These are phyloP conservation scores for Lasioglossum pauxillum DNA, from an alignment of 2,888 invertebrate species.

Conservation along the genomic window DNA sequence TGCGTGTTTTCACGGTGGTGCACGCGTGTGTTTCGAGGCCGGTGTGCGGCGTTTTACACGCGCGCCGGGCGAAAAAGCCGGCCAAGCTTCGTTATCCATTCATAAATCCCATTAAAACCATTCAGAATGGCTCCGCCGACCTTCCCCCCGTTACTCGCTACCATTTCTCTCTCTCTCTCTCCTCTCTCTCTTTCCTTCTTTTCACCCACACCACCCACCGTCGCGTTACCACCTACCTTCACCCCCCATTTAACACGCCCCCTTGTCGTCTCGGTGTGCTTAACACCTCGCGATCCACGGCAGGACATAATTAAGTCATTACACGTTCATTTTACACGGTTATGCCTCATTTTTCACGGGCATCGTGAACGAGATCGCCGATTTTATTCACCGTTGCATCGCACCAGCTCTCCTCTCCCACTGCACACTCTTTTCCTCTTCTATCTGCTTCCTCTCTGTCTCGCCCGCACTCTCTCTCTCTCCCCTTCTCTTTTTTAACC, in stretches of 20 bases:
- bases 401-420: not conserved
- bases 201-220: not conserved
- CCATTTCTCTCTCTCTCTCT: not conserved
- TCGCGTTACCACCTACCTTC: not conserved
- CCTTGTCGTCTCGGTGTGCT: conserved; percentile 55
- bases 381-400: conserved; percentile 21
- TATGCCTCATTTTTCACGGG: conserved; percentile 71
- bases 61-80: conserved; percentile 70
- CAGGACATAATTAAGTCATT: conserved; percentile 78
- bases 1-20: conserved; percentile 24
- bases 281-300: conserved; percentile 69
- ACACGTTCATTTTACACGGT: conserved; percentile 72
- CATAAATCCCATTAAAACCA: conserved; percentile 78
- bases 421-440: not conserved
- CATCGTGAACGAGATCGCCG: conserved; percentile 27
- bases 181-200: not conserved
- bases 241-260: conserved; percentile 48
- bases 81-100: conserved; percentile 75
- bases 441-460: not conserved
- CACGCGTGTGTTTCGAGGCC: conserved; percentile 18
- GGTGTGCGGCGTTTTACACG: conserved; percentile 54
- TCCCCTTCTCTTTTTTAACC: not conserved
- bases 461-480: not conserved
- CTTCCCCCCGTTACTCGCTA: conserved; percentile 23
- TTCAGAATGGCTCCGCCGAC: conserved; percentile 61